Conservation (phyloP, 2,888 invertebrate species). For the Diaperis boleti region DNA sequence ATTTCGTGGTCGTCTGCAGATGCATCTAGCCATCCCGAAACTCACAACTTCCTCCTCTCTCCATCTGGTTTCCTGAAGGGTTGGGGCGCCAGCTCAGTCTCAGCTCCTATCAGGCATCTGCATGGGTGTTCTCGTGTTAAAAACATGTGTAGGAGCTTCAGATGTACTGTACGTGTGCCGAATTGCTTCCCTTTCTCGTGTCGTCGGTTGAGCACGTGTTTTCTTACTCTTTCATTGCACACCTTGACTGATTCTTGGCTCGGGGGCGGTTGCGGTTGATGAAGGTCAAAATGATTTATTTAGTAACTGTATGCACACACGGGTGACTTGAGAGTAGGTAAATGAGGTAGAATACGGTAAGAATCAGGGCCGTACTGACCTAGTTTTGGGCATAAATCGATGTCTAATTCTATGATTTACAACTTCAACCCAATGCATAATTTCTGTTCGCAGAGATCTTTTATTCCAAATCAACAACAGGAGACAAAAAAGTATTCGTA, state of each 20-base stretch:
- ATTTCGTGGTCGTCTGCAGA: constrained; percentile 24
- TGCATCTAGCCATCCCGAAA: constrained; percentile 17
- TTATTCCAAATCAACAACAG: too few species aligned
- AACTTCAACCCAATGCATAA: too few species aligned
- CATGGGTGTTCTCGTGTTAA: constrained; percentile 43
- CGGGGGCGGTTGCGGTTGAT: too few species aligned
- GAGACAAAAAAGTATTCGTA: too few species aligned
- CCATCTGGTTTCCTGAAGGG: constrained; percentile 25
- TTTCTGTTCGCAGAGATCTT: too few species aligned
- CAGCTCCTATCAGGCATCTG: constrained; percentile 42
- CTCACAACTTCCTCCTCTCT: constrained; percentile 20
- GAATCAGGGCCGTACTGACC: too few species aligned
- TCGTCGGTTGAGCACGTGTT: constrained; percentile 48
- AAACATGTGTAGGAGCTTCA: constrained; percentile 49
- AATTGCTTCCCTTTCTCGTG: constrained; percentile 45
- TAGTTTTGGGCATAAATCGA: too few species aligned
- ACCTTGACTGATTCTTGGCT: constrained; percentile 43
- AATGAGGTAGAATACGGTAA: too few species aligned
- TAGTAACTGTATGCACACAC: too few species aligned
- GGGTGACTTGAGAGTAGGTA: too few species aligned
- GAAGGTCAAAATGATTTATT: too few species aligned
- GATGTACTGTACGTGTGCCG: constrained; percentile 44
- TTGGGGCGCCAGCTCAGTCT: constrained; percentile 31
- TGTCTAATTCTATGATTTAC: too few species aligned
- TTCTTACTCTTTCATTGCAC: constrained; percentile 44